Percentiles rank a stretch among this genome's conserved stretches.
Conservation (phyloP, 2,113 vertebrate genomes). For the Xiphias gladius region DNA sequence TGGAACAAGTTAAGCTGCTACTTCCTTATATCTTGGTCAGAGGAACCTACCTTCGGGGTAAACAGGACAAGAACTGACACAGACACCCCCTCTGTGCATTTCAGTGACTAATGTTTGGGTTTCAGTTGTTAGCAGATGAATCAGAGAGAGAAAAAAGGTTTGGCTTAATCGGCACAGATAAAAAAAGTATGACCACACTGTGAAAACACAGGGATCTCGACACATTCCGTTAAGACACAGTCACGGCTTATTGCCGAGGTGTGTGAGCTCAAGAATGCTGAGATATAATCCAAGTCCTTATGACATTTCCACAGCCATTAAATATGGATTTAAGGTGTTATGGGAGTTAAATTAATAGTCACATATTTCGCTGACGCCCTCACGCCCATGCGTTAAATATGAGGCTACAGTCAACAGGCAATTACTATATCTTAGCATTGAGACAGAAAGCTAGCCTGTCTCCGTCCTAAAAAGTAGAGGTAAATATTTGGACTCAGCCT, state of each 20-base stretch:
- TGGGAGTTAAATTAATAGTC: background rate
- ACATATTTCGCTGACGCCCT: background rate
- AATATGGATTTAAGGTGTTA: constrained; percentile 10
- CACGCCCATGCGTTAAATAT: background rate
- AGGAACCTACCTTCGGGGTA: constrained; percentile 34
- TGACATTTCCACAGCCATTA: constrained; percentile 27
- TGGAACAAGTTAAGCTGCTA: constrained; percentile 57
- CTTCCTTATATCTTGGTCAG: constrained; percentile 42
- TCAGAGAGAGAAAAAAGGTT: constrained; percentile 45
- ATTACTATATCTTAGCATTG: background rate
- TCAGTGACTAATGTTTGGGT: constrained; percentile 61
- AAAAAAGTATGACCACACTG: constrained; percentile 25
- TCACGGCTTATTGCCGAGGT: constrained; percentile 10
- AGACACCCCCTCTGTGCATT: constrained; percentile 22
- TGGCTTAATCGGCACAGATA: constrained; percentile 32
- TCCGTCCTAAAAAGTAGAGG: no score
- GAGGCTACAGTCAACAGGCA: background rate
- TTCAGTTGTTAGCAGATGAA: constrained; percentile 51
- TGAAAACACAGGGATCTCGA: constrained; percentile 25
- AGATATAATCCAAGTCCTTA: constrained; percentile 16
- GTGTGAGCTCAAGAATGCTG: constrained; percentile 2
- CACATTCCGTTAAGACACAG: constrained; percentile 9
- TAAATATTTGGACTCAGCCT: no score
- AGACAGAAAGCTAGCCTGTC: no score
- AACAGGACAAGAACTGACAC: constrained; percentile 39